Base-by-base conservation (phyloP, 2,888 invertebrate species). In the Steinernema scapterisci region DNA sequence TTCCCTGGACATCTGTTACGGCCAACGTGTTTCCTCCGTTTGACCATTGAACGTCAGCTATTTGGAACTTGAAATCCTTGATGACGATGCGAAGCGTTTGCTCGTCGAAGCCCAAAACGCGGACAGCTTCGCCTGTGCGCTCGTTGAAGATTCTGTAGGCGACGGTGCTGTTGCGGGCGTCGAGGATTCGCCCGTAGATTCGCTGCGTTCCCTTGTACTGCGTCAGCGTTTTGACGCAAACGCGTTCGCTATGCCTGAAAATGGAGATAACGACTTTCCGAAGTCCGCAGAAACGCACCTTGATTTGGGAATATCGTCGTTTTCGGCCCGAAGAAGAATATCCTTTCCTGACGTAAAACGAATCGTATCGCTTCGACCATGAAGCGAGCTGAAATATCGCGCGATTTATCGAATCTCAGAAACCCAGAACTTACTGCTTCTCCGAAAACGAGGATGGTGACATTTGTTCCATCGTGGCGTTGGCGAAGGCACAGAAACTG, bases 31-130 rank as follows among this genome's bases (percentile, higher is more conserved):
- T 78, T 21, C 80, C 76, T 71, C 83, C 81, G 44, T 75, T 74
- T 13, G 85, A 83, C 77, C 84, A 86, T 45, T 79, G 79, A n/a
- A 86, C 70, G 72, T 86, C 86, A 25, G 82, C 78, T 45, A 79
- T 79, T 2, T 78, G 75, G 56, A 75, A 74, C 11, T 79, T 77
- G 75, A 85, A 81, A 45, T 83, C 84, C 78, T 84, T 85, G 77
- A 86, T 84, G 1, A 84, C 76, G 44, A 82, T 77, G 7, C 84
- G 75, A 1, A 74, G 38, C 16, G 78, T 79, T 52, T 80, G 78
- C 21, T 81, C 46, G 52, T 82, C 78, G 21, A 82, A 27, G 27
- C 81, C 78, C 46, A 79, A 54, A 7, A 79, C 76, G 9, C 79
- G 72, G 25, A 79, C 71, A 25, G 63, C 63, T 25, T 63, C 63